Base-by-base conservation (phyloP, 1,140 invertebrate genomes). In the Philaenus spumarius region DNA sequence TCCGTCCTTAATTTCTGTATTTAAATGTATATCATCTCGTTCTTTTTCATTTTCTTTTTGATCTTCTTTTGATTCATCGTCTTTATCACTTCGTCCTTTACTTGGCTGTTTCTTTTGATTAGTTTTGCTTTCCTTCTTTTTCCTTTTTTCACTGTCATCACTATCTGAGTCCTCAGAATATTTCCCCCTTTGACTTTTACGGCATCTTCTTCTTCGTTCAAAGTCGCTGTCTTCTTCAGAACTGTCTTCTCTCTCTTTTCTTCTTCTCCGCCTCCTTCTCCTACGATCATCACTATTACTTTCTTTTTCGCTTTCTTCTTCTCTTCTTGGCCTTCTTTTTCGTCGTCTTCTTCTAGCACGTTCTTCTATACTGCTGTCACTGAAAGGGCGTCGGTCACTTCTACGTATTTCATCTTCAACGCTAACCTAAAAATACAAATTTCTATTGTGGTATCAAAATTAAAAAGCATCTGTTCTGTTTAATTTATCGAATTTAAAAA, bases 201-300 rank as follows among this genome's bases (percentile, higher is more conserved):
- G 7, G 15, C 42, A 35, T 34, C 30, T 35, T 55, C 15, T 39
- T 20, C 45, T 57, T 22, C 30, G 24, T 7, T 60, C 58, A 20
- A 26, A 20, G 4, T 55, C 51, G 19, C 37, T 35, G 17, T 56
- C 42, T 2, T 59, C 52, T 40, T 47, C 46, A 22, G 50, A 59
- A 26, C 26, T 26, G 14, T 55, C 62, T 51, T 67, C 67, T 17
- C 63, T 62, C 39, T 72, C 69, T 20, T 69, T 71, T 45, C 72
- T 71, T 20, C 68, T 71, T 58, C 66, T 74, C 42, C 69, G 20
- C 12, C 50, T 52, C 23, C 51, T 46, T 54, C 51, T 51, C 40
- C 39, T 40, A 15, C 45, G 20, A 14, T 11, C n/a, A 30, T 57
- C 55, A 47, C 55, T 57, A 12, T 62, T 40, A 23, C 14, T 51